These are phyloP conservation scores for Loris lydekkerianus DNA, from an alignment of 2,797 vertebrate genomes.

Conservation along the genomic window DNA sequence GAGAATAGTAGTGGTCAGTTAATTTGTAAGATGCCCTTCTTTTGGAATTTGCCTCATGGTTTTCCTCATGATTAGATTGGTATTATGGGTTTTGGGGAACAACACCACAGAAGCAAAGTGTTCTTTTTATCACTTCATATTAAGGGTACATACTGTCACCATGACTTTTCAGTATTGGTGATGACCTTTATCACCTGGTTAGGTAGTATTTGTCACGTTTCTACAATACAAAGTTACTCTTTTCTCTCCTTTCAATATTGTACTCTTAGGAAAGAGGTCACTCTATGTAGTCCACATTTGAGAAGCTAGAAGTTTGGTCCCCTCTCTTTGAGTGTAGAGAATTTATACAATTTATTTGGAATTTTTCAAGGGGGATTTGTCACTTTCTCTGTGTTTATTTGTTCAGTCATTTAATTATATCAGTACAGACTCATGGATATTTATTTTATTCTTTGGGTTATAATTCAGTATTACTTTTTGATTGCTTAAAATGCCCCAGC, in stretches of 20 bases:
- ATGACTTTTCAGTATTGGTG: neutral
- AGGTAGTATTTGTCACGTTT: neutral
- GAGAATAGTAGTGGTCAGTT: neutral
- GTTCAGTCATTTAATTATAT: neutral
- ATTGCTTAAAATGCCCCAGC: neutral
- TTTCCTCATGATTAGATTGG: neutral
- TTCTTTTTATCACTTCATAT: neutral
- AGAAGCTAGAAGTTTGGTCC: neutral
- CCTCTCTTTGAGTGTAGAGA: neutral
- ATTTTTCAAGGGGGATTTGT: neutral
- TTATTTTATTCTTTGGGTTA: neutral
- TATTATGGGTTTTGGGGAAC: neutral
- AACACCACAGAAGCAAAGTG: neutral
- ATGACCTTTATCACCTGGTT: neutral
- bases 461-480: neutral
- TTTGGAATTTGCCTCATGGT: neutral
- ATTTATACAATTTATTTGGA: neutral
- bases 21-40: neutral
- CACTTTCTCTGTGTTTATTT: neutral
- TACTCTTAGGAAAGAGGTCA: neutral
- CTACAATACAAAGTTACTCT: neutral
- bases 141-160: neutral
- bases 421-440: neutral
- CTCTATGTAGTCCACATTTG: neutral
- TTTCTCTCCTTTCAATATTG: neutral